Percentiles rank a stretch among this genome's conserved stretches.
phyloP scores from a whole-genome alignment of 2,113 vertebrate genomes.

The Herpailurus yagouaroundi region DNA sequence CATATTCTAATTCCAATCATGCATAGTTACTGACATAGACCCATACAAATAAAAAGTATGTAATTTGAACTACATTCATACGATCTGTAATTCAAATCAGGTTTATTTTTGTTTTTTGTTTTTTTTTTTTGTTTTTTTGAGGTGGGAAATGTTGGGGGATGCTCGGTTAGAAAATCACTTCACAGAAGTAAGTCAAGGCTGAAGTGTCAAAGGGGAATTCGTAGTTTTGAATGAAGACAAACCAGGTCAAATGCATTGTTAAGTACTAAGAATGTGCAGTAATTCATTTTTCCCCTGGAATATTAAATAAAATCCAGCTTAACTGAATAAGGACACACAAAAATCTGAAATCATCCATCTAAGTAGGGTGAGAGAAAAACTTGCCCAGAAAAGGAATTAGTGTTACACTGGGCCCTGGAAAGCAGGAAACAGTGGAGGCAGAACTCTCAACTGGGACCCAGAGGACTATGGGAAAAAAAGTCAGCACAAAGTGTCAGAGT shows the following conservation, averaged over 20 bases:
- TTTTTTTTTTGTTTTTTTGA: neutral
- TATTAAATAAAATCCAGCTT: constrained; percentile 5
- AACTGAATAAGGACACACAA: neutral
- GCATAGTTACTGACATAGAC: neutral
- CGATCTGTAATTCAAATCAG: constrained; percentile 27
- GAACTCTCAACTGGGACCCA: neutral
- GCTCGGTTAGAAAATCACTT: neutral
- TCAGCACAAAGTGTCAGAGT: neutral
- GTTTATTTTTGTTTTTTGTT: neutral
- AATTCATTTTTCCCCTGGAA: neutral
- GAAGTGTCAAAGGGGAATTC: neutral
- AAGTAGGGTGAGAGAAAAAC: neutral
- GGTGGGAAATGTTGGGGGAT: neutral
- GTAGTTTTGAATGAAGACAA: neutral
- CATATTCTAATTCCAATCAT: neutral
- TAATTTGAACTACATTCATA: neutral
- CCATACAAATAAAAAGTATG: neutral
- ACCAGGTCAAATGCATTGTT: neutral
- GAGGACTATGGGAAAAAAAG: neutral
- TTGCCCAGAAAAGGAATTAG: neutral
- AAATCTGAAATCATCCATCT: neutral
- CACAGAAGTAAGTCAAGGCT: neutral
- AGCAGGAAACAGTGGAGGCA: neutral
- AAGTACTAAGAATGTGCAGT: neutral
- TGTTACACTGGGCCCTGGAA: neutral